Conservation (phyloP, 2,113 vertebrate species). For the Tupaia chinensis region DNA sequence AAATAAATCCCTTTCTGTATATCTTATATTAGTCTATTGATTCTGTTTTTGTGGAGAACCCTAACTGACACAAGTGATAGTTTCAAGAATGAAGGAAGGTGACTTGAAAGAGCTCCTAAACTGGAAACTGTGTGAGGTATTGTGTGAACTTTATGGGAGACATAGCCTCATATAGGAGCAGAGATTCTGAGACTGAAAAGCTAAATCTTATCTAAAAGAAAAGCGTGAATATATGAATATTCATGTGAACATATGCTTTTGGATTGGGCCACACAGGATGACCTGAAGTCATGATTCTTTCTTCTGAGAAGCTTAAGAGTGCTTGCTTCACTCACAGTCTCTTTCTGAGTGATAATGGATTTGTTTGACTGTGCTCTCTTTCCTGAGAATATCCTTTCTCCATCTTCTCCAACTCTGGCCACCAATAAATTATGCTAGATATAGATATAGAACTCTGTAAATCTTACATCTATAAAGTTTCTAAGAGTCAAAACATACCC, state of each 20-base stretch:
- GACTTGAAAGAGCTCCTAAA: neutral
- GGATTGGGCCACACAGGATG: neutral
- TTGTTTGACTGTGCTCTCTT: neutral
- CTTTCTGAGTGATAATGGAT: neutral
- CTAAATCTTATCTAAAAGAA: neutral
- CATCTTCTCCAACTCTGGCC: too few species aligned
- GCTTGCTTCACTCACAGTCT: neutral
- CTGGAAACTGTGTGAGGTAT: neutral
- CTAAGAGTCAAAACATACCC: neutral
- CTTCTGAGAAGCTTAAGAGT: neutral
- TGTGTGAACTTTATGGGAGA: neutral
- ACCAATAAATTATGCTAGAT: neutral
- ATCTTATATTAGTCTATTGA: neutral
- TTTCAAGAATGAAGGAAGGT: neutral
- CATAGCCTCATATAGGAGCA: neutral
- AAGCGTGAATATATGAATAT: neutral
- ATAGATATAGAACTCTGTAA: neutral
- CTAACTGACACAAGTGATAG: neutral
- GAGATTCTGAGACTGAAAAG: neutral
- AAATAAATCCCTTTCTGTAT: neutral
- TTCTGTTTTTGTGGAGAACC: neutral
- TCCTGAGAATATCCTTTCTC: neutral
- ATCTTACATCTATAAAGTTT: neutral
- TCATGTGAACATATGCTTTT: neutral
- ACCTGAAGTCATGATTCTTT: neutral